phyloP scores from a whole-genome alignment of 2,797 vertebrate species.

The Diglossa cyanea region DNA sequence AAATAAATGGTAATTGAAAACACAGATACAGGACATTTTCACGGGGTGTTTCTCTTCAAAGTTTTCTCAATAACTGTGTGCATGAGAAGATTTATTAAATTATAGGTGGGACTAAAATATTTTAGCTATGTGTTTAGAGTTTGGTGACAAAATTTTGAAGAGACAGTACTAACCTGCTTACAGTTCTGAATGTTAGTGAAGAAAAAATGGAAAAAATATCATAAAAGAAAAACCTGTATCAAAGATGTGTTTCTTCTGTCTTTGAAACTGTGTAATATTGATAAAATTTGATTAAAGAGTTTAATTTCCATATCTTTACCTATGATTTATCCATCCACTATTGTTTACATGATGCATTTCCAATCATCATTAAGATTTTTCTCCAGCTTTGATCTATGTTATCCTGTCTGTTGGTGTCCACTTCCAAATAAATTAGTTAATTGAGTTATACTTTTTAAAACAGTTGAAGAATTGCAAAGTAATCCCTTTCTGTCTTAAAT shows the following conservation, averaged over 20 bases:
- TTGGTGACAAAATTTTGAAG: neutral
- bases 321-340: neutral
- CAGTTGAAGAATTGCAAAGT: neutral
- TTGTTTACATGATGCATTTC: neutral
- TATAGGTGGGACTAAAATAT: neutral
- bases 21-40: neutral
- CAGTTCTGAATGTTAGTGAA: neutral
- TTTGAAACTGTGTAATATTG: neutral
- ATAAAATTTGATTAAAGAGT: neutral
- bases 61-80: neutral
- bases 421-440: neutral
- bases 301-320: neutral
- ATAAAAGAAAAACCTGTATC: neutral
- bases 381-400: neutral
- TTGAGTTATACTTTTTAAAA: neutral
- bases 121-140: neutral
- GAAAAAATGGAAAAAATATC: neutral
- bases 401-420: neutral
- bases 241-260: neutral
- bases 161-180: neutral
- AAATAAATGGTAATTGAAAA: neutral
- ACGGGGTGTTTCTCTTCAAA: neutral
- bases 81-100: neutral
- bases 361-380: neutral
- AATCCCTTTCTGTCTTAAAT: neutral